Conservation (phyloP, 2,888 invertebrate species). For the Hoplodrina ambigua region DNA sequence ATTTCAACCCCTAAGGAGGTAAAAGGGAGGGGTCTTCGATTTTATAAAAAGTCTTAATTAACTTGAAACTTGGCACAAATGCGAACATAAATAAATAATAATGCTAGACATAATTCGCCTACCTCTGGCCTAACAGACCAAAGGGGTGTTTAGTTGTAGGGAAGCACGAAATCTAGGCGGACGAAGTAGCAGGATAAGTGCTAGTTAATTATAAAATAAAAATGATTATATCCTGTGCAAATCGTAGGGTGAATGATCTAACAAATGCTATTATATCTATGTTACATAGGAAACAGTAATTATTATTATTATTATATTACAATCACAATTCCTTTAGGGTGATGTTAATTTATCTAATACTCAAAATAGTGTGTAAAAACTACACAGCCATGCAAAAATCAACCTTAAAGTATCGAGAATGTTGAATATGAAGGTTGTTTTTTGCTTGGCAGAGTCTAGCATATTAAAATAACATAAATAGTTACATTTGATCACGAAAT, state of each 20-base stretch:
- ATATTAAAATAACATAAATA: conserved; percentile 32
- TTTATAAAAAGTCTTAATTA: no score
- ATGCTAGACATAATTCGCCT: no score
- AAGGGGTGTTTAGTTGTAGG: no score
- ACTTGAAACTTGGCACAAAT: no score
- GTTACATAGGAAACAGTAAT: conserved; percentile 23
- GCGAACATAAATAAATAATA: no score
- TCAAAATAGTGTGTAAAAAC: conserved; percentile 32
- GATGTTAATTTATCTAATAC: conserved; percentile 22
- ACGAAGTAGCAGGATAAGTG: no score
- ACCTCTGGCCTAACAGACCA: no score
- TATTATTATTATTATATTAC: conserved; percentile 32
- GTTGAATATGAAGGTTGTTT: conserved; percentile 2
- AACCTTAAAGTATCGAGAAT: conserved; percentile 10
- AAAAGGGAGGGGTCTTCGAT: no score
- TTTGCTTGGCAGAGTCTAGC: conserved; percentile 47
- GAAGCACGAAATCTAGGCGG: not conserved
- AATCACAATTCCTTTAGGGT: conserved; percentile 31
- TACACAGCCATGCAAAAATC: conserved; percentile 44
- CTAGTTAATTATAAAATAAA: conserved; percentile 1
- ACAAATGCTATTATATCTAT: conserved; percentile 34
- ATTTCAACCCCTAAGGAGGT: no score
- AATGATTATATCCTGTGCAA: not conserved
- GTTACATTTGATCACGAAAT: conserved; percentile 43
- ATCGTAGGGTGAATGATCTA: conserved; percentile 27